Evolutionary conservation across 2,797 vertebrate species (phyloP), one percentile per base, ranked within the genome.

Genomic region (Carcharodon carcharias): DNA sequence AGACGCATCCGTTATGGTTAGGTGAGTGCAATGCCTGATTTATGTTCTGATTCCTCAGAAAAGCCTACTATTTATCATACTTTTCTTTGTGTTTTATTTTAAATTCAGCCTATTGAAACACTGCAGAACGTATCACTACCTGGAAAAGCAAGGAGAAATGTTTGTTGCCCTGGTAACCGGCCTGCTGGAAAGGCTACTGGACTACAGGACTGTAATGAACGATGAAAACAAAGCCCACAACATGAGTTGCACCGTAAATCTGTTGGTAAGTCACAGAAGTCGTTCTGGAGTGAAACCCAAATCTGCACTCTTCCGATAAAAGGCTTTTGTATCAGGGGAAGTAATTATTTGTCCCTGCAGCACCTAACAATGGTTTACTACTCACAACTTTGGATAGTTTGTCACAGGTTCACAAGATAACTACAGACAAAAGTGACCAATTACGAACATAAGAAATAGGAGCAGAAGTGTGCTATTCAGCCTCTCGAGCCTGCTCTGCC

Each of bases 171-270:
- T 97, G 96, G 96, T 97, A 96, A 97, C 97, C 0, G 97, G 97
- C 0, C 97, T 97, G n/a, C 95, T 97, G 97, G 97, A 97, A 96
- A 96, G 97, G 58, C 97, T 97, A 6, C 93, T 97, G 0, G 97
- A 97, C 96, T 97, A 97, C 96, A 96, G 97, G 26, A 97, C 97
- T 0, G 97, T 97, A 6, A 97, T 96, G 97, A 97, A 97, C 0
- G 97, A 97, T 0, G 97, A 97, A 96, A 97, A 97, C 96, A 97
- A 97, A 85, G 97, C 97, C 95, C 97, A 97, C 97, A 97, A 97
- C 97, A 97, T 97, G 97, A 97, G 97, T 96, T 97, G 97, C 96
- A 97, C 97, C 0, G 97, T 97, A 96, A 97, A 97, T 96, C 97
- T 97, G 77, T 96, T 97, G 97, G 97, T 97, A 95, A 7, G 97